phyloP scores from a whole-genome alignment of 2,888 invertebrate genomes.

The Chloroclystis v-ata region DNA sequence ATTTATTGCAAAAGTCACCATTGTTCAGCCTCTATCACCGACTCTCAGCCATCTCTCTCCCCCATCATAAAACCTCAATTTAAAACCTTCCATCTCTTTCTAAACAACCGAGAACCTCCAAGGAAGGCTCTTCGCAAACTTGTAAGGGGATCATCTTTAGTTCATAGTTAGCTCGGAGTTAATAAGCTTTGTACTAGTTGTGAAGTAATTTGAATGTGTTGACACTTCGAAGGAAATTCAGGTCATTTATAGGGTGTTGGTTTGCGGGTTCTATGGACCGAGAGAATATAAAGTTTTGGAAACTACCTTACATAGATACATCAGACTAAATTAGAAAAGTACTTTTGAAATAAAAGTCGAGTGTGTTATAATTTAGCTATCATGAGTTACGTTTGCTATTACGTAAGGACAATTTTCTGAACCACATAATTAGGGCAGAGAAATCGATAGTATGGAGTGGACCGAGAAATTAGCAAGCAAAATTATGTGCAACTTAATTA shows the following conservation, averaged over 20 bases:
- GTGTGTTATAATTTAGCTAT: too few species aligned
- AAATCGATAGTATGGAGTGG: too few species aligned
- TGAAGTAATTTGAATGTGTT: constrained; percentile 18
- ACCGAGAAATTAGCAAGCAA: too few species aligned
- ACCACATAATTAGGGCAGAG: too few species aligned
- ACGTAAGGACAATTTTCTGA: too few species aligned
- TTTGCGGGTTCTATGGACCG: not conserved
- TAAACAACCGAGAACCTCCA: not conserved
- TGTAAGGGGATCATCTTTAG: constrained; percentile 18
- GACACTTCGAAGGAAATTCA: constrained; percentile 5
- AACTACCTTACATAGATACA: too few species aligned
- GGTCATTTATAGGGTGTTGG: constrained; percentile 3
- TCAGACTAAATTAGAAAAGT: too few species aligned
- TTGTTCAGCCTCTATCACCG: constrained; percentile 33
- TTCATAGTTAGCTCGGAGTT: constrained; percentile 21
- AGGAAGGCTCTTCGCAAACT: constrained; percentile 4
- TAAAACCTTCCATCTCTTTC: constrained; percentile 8
- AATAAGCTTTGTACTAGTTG: constrained; percentile 16
- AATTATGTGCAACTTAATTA: too few species aligned
- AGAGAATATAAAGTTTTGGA: not conserved
- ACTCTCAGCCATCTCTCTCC: constrained; percentile 11
- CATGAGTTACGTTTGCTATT: too few species aligned
- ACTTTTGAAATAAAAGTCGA: too few species aligned
- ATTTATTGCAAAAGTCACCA: constrained; percentile 47
- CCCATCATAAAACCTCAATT: constrained; percentile 4